These are phyloP conservation scores for Macrobrachium rosenbergii DNA, from an alignment of 1,140 invertebrate genomes.

Conservation along the genomic window DNA sequence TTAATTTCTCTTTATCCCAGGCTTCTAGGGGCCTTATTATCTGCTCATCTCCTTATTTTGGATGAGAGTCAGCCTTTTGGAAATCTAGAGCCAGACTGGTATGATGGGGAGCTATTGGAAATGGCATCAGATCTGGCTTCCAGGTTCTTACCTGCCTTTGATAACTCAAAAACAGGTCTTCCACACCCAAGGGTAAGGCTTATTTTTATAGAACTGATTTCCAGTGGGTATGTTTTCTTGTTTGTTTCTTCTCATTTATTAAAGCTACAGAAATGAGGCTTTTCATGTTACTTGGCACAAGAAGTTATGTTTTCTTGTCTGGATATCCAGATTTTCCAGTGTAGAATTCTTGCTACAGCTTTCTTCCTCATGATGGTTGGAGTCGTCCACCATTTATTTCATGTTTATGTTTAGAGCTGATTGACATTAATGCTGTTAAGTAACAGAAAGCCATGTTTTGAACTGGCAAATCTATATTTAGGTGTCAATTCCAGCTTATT, in stretches of 20 bases:
- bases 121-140: slow-evolving; percentile 77
- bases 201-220: slow-evolving; percentile 69
- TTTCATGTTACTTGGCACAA: too few relatives aligned
- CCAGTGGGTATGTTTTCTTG: neutral
- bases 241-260: neutral
- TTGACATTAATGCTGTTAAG: too few relatives aligned
- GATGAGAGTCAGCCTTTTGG: slow-evolving; percentile 77
- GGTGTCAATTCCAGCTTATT: too few relatives aligned
- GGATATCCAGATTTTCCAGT: too few relatives aligned
- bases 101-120: slow-evolving; percentile 76
- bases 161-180: slow-evolving; percentile 75
- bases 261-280: neutral
- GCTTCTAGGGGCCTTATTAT: slow-evolving; percentile 77
- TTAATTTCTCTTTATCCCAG: slow-evolving; percentile 69
- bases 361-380: too few relatives aligned
- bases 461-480: too few relatives aligned
- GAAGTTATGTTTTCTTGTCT: too few relatives aligned
- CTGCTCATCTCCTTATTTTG: slow-evolving; percentile 79
- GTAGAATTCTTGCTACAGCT: too few relatives aligned
- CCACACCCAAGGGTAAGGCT: slow-evolving; percentile 76
- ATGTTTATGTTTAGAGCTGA: too few relatives aligned
- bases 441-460: too few relatives aligned
- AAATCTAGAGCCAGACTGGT: slow-evolving; percentile 74
- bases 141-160: slow-evolving; percentile 77
- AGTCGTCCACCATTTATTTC: too few relatives aligned